phyloP scores from a whole-genome alignment of 2,113 vertebrate species.

The Dolichotis patagonum region DNA sequence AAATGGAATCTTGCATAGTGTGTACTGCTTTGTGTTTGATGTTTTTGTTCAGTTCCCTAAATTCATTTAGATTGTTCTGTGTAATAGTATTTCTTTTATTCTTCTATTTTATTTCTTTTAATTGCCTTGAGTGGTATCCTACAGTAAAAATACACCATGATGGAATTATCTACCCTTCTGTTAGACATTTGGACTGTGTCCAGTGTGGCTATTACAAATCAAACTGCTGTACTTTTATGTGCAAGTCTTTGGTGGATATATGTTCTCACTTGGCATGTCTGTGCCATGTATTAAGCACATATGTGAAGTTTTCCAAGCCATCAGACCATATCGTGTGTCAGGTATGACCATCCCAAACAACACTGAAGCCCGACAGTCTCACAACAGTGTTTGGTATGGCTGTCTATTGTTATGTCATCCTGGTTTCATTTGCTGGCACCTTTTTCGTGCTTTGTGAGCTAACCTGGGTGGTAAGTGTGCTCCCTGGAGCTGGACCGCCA shows the following conservation, averaged over 20 bases:
- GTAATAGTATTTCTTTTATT: not conserved
- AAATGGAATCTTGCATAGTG: not conserved
- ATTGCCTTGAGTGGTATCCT: not conserved
- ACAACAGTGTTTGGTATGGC: not conserved
- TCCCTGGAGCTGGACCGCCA: not conserved
- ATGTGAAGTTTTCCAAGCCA: not conserved
- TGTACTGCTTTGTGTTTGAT: not conserved
- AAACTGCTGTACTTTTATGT: not conserved
- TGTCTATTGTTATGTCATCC: not conserved
- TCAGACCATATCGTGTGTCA: not conserved
- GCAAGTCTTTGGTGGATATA: not conserved
- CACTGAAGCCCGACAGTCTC: not conserved
- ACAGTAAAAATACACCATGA: not conserved
- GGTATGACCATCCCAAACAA: not conserved
- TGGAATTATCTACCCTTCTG: not conserved
- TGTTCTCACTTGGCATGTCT: not conserved
- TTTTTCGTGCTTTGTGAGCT: not conserved
- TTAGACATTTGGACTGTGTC: not conserved
- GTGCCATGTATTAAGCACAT: not conserved
- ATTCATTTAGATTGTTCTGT: not conserved
- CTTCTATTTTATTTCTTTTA: not conserved
- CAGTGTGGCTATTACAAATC: not conserved
- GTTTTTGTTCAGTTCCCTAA: not conserved
- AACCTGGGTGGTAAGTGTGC: not conserved
- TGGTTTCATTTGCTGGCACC: not conserved